These are phyloP conservation scores for Cisticola juncidis DNA, from an alignment of 2,113 vertebrate species.

Conservation along the genomic window DNA sequence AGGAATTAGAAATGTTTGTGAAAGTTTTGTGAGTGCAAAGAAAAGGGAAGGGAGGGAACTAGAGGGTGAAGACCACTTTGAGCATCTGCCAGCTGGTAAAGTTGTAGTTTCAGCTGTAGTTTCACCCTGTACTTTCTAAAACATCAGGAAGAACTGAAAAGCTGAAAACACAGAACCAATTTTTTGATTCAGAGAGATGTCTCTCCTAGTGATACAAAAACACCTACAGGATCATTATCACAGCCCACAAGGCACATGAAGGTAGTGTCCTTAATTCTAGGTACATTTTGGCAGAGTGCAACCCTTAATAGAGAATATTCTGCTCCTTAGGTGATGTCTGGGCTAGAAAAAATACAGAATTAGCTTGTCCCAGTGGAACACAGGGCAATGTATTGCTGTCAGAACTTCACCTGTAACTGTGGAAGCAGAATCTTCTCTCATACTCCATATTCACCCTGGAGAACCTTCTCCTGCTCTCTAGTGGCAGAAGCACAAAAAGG, in stretches of 20 bases:
- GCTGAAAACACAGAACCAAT: background rate
- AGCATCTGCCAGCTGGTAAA: background rate
- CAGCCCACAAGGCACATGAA: background rate
- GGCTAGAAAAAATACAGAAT: background rate
- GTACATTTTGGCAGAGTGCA: background rate
- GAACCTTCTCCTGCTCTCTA: constrained; percentile 49
- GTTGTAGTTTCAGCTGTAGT: background rate
- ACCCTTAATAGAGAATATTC: background rate
- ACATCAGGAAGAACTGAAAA: background rate
- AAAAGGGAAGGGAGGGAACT: background rate
- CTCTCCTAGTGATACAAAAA: background rate
- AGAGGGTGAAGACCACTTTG: background rate
- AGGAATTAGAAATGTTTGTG: background rate
- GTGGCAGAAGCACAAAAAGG: constrained; percentile 5
- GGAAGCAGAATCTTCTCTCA: background rate
- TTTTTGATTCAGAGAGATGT: background rate
- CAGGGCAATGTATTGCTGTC: background rate
- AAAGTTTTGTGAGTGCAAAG: background rate
- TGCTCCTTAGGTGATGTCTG: background rate
- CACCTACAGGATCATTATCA: background rate
- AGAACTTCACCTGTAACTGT: background rate
- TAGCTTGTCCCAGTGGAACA: background rate
- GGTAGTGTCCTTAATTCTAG: background rate
- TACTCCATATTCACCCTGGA: background rate
- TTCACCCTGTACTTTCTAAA: background rate